Percentiles rank a stretch among this genome's conserved stretches.
phyloP scores from a whole-genome alignment of 2,113 vertebrate genomes.

The Pithys albifrons region DNA sequence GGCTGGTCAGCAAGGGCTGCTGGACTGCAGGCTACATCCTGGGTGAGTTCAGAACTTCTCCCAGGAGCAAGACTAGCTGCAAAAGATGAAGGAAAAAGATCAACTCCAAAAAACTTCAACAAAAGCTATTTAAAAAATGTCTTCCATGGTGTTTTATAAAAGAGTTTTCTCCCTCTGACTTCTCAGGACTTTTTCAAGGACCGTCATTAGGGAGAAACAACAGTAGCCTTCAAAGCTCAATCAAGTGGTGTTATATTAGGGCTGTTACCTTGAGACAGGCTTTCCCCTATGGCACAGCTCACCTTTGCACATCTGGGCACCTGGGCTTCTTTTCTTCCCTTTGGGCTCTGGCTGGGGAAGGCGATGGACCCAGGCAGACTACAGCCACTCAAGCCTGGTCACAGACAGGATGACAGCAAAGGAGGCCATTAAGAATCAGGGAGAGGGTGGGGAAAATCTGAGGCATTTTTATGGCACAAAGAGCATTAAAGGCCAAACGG shows the following conservation, averaged over 20 bases:
- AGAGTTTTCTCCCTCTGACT: not conserved
- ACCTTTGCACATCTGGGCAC: too few relatives aligned
- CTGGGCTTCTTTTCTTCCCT: not conserved
- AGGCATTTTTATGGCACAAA: not conserved
- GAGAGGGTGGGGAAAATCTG: not conserved
- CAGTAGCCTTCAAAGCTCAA: not conserved
- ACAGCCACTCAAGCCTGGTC: accelerated
- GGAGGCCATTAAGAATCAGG: not conserved
- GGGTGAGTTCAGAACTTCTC: slow-evolving; percentile 68
- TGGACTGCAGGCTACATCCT: slow-evolving; percentile 78
- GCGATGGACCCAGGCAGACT: accelerated
- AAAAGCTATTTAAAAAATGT: not conserved
- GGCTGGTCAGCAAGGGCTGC: slow-evolving; percentile 80
- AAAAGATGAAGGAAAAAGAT: not conserved
- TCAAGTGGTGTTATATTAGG: accelerated
- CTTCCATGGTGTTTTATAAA: not conserved
- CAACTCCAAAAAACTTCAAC: not conserved
- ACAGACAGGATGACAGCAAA: not conserved
- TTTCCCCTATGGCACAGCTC: not conserved
- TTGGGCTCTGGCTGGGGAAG: not conserved
- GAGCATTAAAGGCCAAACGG: not conserved
- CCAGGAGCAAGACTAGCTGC: not conserved
- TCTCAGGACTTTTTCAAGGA: not conserved
- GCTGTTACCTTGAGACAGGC: not conserved
- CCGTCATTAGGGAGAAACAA: not conserved